Evolutionary conservation across 2,797 vertebrate species (phyloP), one percentile per base, ranked within the genome.

Genomic region (Xyrichtys novacula): DNA sequence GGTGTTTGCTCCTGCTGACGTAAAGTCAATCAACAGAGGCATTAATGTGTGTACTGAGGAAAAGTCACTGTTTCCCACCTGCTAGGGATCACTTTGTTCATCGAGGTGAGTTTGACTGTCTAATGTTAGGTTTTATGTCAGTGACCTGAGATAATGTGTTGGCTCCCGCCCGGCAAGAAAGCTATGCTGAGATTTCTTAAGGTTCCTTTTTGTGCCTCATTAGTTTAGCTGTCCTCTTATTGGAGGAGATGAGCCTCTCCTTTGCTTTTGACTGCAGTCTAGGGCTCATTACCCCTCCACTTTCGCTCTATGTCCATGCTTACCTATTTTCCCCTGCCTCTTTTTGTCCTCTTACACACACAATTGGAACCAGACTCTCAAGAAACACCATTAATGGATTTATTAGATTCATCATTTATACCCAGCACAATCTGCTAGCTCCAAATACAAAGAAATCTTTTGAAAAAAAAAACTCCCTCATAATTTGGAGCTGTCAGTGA

Each of bases 191-290:
- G 74, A 59, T 76, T 76, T 81, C 81, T 78, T 79, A 76, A 84
- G 42, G 60, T 62, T 76, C 32, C 19, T 81, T 53, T 85, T 68
- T 80, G 61, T 77, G 86, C 83, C 71, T 91, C 90, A 89, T 92
- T 90, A 85, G 61, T 52, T 87, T 85, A 85, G 81, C 83, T 62
- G 49, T 83, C 71, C 54, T 89, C 48, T 87, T 85, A 89, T 86
- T 82, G 85, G 77, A 86, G 82, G 78, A 91, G 90, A 92, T 88
- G 87, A 89, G 82, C 85, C 86, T 80, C 76, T 76, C 64, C 82
- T 88, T 87, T 82, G 77, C 80, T 78, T 91, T 78, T 75, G 84
- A 87, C 80, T 88, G 85, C 58, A 84, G 71, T 64, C 56, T 74
- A 86, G 74, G 85, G 63, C 84, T 85, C 87, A 91, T 91, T 92